Evolutionary conservation across 2,113 vertebrate genomes (phyloP).

Genomic region (Harpagus bidentatus): DNA sequence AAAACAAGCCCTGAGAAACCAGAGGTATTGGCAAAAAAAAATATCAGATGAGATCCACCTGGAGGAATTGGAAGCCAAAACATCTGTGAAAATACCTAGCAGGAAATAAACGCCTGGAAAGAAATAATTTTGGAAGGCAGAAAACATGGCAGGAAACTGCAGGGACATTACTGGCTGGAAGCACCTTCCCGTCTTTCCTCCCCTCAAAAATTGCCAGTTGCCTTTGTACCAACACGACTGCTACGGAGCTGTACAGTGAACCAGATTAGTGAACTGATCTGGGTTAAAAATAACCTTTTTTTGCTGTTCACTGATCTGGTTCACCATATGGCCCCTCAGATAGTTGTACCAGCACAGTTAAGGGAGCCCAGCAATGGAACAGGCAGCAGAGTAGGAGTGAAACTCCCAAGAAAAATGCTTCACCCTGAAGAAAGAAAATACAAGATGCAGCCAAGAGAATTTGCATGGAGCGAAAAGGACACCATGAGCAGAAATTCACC

Average conservation of each 20-base stretch:
- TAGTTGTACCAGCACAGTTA: not conserved
- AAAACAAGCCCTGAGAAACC: not conserved
- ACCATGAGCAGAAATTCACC: not conserved
- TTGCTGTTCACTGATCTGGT: not conserved
- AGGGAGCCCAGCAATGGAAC: not conserved
- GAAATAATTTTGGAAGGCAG: not conserved
- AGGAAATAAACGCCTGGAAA: constrained; percentile 20
- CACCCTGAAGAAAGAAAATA: not conserved
- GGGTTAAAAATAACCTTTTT: not conserved
- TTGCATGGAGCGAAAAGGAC: rapidly evolving
- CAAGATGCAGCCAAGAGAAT: not conserved
- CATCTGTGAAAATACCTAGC: not conserved
- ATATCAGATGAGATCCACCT: not conserved
- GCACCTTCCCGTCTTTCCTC: not conserved
- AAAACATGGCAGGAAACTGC: not conserved
- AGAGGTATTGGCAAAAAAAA: not conserved
- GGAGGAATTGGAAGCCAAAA: not conserved
- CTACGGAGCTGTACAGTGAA: not conserved
- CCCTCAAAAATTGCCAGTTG: not conserved
- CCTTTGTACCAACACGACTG: not conserved
- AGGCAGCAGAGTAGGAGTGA: not conserved
- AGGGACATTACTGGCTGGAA: not conserved
- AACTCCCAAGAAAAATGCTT: not conserved
- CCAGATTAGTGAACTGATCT: not conserved
- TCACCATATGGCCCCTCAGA: not conserved